phyloP scores from a whole-genome alignment of 2,113 vertebrate species.

The Redunca redunca region DNA sequence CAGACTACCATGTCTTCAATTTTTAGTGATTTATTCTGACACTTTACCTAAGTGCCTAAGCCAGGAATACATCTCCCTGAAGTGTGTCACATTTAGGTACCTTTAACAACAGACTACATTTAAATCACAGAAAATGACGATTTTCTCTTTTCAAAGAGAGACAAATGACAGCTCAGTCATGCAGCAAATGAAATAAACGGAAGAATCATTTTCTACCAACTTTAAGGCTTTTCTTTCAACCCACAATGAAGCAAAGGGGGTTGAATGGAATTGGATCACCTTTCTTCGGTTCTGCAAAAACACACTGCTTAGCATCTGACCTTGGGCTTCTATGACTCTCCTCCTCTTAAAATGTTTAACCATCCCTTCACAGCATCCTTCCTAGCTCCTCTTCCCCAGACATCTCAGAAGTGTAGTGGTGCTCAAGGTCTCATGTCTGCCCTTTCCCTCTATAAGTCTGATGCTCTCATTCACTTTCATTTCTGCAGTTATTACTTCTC shows the following conservation, averaged over 20 bases:
- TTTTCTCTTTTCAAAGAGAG: conserved; percentile 39
- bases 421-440: not conserved
- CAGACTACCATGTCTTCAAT: conserved; percentile 40
- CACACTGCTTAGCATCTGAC: not conserved
- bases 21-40: conserved; percentile 71
- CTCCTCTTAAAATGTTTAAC: not conserved
- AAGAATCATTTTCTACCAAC: not conserved
- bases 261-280: not conserved
- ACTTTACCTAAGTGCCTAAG: conserved; percentile 42
- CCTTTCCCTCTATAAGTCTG: not conserved
- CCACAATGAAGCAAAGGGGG: too few relatives aligned
- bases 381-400: not conserved
- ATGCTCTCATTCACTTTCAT: not conserved
- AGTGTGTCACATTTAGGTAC: conserved; percentile 48
- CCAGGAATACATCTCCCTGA: conserved; percentile 38
- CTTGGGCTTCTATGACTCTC: not conserved
- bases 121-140: conserved; percentile 64
- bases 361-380: not conserved
- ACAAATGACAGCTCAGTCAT: conserved; percentile 46
- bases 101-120: conserved; percentile 49
- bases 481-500: not conserved
- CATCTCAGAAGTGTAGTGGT: not conserved
- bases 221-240: not conserved
- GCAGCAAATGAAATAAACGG: conserved; percentile 18
- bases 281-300: not conserved